Percentiles rank a stretch among this genome's conserved stretches.
phyloP scores from a whole-genome alignment of 2,888 invertebrate species.

The Drosophila pseudotakahashii region DNA sequence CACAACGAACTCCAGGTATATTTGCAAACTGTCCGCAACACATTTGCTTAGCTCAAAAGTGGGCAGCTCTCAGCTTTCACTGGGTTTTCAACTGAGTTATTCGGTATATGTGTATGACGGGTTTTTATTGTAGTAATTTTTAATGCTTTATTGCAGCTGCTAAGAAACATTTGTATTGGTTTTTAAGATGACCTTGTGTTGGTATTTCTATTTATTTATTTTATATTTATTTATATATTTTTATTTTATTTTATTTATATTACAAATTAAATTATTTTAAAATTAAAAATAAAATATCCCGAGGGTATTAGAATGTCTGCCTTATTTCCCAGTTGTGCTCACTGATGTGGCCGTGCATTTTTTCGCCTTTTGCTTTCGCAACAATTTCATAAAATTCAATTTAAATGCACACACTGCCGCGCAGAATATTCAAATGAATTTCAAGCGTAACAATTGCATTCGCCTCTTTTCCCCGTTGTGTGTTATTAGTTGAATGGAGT shows the following conservation, averaged over 20 bases:
- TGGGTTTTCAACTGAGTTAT: background rate
- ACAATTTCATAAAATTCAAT: constrained; percentile 61
- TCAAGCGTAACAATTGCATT: constrained; percentile 53
- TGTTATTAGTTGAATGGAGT: constrained; percentile 12
- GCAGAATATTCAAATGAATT: constrained; percentile 52
- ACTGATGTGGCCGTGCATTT: background rate
- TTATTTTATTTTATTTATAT: background rate
- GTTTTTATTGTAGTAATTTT: too few species aligned
- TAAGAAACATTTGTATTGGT: too few species aligned
- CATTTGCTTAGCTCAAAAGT: constrained; percentile 24
- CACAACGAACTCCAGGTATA: constrained; percentile 28
- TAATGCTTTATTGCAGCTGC: too few species aligned
- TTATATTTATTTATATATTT: background rate
- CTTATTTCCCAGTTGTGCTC: too few species aligned
- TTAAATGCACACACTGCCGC: constrained; percentile 49
- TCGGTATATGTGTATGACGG: background rate
- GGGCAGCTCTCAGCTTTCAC: background rate
- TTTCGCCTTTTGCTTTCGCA: constrained; percentile 29
- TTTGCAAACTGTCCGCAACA: constrained; percentile 47
- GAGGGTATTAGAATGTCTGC: background rate
- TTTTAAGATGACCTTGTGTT: too few species aligned
- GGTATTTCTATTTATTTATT: too few species aligned
- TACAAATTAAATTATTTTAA: too few species aligned
- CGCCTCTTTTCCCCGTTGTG: background rate
- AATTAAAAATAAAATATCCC: background rate